These are phyloP conservation scores for Macrotis lagotis DNA, from an alignment of 2,113 vertebrate species.

Conservation along the genomic window DNA sequence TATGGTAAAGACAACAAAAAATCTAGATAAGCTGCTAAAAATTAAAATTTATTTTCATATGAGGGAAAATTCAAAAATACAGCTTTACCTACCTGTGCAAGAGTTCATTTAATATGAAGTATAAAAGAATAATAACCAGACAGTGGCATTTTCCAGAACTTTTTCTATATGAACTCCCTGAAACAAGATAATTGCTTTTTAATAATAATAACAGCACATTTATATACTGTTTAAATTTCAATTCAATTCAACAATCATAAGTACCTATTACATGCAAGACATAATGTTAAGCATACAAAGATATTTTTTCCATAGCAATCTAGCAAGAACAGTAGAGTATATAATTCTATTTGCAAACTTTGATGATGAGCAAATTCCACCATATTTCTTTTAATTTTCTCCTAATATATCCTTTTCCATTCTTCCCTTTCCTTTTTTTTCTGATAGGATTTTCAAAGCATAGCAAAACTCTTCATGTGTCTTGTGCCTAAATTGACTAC, in stretches of 20 bases:
- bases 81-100: not conserved
- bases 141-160: not conserved
- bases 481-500: too few relatives aligned
- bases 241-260: not conserved
- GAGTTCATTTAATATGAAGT: not conserved
- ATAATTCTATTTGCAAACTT: not conserved
- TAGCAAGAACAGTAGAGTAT: not conserved
- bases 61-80: too few relatives aligned
- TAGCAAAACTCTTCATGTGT: too few relatives aligned
- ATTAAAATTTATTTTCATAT: too few relatives aligned
- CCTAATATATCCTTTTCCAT: not conserved
- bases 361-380: not conserved
- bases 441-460: not conserved
- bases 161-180: not conserved
- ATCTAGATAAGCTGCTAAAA: too few relatives aligned
- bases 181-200: not conserved
- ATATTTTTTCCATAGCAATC: not conserved
- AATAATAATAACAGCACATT: not conserved
- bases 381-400: not conserved
- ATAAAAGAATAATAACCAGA: not conserved
- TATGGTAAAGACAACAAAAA: too few relatives aligned
- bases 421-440: not conserved
- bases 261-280: not conserved
- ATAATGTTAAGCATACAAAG: not conserved
- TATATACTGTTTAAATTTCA: not conserved